Conservation (phyloP, 2,113 vertebrate species). For the Ascaphus truei region DNA sequence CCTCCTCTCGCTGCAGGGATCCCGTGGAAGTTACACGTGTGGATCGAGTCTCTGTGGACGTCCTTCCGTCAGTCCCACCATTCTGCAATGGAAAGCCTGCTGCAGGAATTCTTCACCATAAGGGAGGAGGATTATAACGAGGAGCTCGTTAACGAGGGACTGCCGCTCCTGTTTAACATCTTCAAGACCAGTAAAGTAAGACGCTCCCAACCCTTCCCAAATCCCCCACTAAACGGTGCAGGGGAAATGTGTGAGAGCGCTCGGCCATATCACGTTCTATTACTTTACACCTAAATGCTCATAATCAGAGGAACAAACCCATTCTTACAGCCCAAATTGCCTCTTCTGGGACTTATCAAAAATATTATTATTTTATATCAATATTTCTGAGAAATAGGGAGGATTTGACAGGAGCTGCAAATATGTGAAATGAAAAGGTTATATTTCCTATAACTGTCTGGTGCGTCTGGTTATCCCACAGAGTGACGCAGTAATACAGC, state of each 20-base stretch:
- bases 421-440: not conserved
- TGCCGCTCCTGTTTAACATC: conserved; percentile 89
- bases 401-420: no score
- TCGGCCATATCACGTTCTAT: no score
- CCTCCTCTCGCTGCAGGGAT: no score
- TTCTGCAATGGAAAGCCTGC: conserved; percentile 77
- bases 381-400: no score
- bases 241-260: no score
- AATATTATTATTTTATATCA: no score
- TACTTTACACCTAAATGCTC: no score
- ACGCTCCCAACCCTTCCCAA: not conserved
- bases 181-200: conserved; percentile 85
- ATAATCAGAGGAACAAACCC: rapidly evolving
- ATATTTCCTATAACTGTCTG: not conserved
- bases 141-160: conserved; percentile 77
- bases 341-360: no score
- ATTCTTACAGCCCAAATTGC: not conserved
- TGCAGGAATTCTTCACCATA: conserved; percentile 86
- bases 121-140: conserved; percentile 88
- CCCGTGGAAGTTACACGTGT: conserved; percentile 93
- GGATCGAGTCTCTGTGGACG: conserved; percentile 88
- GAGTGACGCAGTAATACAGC: conserved; percentile 86
- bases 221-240: no score
- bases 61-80: conserved; percentile 85
- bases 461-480: conserved; percentile 41